Conservation (phyloP, 2,113 vertebrate genomes). For the Tetrax tetrax region DNA sequence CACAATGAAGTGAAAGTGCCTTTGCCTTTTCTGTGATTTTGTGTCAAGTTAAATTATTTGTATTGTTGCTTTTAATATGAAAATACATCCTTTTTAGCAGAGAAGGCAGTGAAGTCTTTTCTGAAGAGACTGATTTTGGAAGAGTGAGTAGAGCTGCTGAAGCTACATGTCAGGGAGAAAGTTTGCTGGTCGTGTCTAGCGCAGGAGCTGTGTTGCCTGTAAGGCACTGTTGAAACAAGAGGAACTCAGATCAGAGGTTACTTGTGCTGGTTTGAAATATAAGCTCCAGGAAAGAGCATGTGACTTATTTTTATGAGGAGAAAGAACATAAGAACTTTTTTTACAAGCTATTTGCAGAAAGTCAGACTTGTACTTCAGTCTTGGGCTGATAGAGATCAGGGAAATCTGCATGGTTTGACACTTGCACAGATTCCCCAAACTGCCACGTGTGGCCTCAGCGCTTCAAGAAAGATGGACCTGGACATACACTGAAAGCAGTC, state of each 20-base stretch:
- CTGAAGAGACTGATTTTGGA: background rate
- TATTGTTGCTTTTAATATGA: background rate
- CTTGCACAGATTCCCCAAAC: background rate
- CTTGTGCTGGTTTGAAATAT: constrained; percentile 5
- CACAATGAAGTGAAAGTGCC: background rate
- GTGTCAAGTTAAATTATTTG: background rate
- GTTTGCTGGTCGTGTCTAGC: background rate
- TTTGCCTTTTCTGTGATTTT: background rate
- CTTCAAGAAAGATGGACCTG: background rate
- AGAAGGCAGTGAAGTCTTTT: background rate
- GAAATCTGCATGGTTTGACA: background rate
- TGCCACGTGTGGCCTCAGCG: background rate
- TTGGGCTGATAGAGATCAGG: background rate
- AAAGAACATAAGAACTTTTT: background rate
- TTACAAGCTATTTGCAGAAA: background rate
- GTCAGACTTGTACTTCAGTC: background rate
- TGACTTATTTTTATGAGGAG: background rate
- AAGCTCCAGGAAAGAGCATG: background rate
- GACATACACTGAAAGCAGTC: background rate
- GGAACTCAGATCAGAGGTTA: background rate
- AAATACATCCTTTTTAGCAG: background rate
- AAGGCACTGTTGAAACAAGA: background rate
- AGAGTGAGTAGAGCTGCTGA: background rate
- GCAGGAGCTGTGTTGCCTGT: background rate
- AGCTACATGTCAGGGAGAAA: background rate